Base-by-base conservation (phyloP, 2,888 invertebrate species). In the Mythimna loreyi region DNA sequence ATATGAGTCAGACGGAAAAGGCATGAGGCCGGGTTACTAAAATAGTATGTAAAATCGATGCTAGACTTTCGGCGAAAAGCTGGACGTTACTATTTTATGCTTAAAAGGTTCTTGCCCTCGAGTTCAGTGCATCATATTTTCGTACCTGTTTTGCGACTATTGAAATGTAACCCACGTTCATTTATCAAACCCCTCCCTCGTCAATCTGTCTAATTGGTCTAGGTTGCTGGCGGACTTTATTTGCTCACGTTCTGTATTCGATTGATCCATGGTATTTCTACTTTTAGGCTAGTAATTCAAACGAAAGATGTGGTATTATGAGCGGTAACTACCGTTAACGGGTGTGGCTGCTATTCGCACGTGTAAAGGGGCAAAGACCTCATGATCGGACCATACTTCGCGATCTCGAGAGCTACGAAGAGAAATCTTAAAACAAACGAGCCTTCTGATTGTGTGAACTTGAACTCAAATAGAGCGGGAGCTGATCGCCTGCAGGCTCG, bases 311-410 rank as follows among this genome's bases (percentile, higher is more conserved):
- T 85, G 80, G 83, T 84, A 78, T 86, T 88, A 90, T 87, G 85
- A 87, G 83, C 87, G 86, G 82, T 82, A 80, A 85, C 87, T 90
- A 87, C 92, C 92, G 92, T 92, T 93, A 85, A 91, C 83, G 89
- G 91, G 92, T 88, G 92, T 86, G 92, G 85, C 87, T 81, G 82
- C 86, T 86, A 89, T 90, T 91, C 86, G 92, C 91, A 91, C 91
- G 91, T 92, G 91, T 86, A 81, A 77, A 69, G 84, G 86, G 92
- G 89, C 91, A 92, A 90, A 87, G 92, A 92, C 91, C 93, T 83
- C 87, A 79, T 81, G 82, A 85, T 85, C 85, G 81, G 86, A 86
- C 87, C 86, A 86, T 85, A 87, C 86, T 78, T 78, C 53, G 74
- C 60, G 40, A 78, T 79, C 72, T 79, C 70, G 52, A 78, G 78